Conservation (phyloP, 2,113 vertebrate species). For the Gymnobelideus leadbeateri region DNA sequence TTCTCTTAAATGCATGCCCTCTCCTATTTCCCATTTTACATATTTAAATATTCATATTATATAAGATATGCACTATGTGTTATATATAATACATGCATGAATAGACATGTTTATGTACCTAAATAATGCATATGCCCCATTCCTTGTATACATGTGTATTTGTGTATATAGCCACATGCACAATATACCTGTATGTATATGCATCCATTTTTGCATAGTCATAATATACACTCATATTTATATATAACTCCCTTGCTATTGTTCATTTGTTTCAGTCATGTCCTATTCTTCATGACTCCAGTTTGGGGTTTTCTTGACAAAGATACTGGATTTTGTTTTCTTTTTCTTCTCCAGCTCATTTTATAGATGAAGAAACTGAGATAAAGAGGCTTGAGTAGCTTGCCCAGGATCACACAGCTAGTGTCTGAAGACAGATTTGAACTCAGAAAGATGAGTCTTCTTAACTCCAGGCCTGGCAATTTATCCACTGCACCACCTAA, state of each 20-base stretch:
- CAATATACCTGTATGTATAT: too few relatives aligned
- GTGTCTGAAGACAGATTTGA: neutral
- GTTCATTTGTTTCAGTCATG: neutral
- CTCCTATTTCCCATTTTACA: neutral
- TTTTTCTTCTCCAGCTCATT: neutral
- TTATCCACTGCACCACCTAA: neutral
- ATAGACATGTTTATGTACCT: neutral
- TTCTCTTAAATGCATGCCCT: neutral
- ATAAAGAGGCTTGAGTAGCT: neutral
- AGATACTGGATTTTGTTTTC: too few relatives aligned
- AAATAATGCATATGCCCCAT: neutral
- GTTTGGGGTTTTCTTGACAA: neutral
- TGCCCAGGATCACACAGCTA: neutral
- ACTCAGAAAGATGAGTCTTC: neutral
- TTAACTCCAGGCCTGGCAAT: neutral
- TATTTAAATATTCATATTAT: neutral
- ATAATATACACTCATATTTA: neutral
- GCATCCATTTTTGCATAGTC: neutral
- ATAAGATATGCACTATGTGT: accelerated
- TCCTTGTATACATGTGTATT: neutral
- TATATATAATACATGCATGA: neutral
- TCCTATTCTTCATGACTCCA: neutral
- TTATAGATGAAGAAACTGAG: neutral
- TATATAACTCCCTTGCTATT: neutral
- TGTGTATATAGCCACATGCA: neutral